Base-by-base conservation (phyloP, 2,888 invertebrate species). In the Dynastes tityus region DNA sequence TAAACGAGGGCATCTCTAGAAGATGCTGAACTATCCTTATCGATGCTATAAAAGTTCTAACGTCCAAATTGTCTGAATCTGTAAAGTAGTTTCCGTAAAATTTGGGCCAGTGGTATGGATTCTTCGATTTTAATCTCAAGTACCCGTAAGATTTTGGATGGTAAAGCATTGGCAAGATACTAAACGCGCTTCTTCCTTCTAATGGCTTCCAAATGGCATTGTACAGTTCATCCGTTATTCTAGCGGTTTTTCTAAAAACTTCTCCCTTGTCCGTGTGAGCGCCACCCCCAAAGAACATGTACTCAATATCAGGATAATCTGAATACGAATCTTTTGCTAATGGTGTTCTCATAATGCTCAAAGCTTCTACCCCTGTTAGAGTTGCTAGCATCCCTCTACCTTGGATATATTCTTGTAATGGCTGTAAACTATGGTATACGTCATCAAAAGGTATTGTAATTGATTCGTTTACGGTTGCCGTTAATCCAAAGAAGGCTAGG, bases 261-360 rank as follows among this genome's bases (percentile, higher is more conserved):
- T 82, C 84, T 0, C 93, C 91, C 51, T 89, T 90, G 22, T 74
- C 78, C 16, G 91, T 90, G 2, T 90, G 90, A n/a, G 92, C 83
- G 16, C 91, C 90, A 11, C 91, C 90, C 32, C 91, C 90, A 0
- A 90, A 84, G 79, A 93, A 92, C 67, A 93, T 84, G 27, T 93
- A 85, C 86, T 94, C 93, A n/a, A 94, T 89, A 82, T 94, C 93
- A 0, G 94, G 93, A 83, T 90, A 90, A n/a, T 27, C n/a, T n/a
- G 90, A 89, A 82, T 91, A 89, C 6, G 71, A 32, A 37, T 76
- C 68, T 2, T 87, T 84, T 1, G 92, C 91, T 1, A 90, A 86
- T 78, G 92, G 91, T 0, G 92, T 92, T 86, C 92, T 91, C 1
- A 92, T 88, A 82, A 91, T 93, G 0, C 90, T 90, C 61, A 93